A percentile compares a stretch with the other conserved stretches of the same genome.
These are phyloP conservation scores for Sphaeridia pumilis DNA, from an alignment of 2,888 invertebrate genomes.

Conservation along the genomic window DNA sequence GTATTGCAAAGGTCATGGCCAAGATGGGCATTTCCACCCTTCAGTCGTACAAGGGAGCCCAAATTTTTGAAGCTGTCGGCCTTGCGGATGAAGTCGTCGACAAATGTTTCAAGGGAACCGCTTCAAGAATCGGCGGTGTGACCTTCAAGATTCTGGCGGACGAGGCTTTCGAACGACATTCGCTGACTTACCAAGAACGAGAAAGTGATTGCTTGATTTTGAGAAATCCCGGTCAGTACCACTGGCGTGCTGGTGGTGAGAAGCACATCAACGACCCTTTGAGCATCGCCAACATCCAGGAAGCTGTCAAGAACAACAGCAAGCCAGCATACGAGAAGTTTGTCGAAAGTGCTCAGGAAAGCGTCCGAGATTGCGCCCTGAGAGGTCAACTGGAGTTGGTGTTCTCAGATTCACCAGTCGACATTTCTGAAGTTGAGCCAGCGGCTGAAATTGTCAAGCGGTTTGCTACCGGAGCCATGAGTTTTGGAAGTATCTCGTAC, in stretches of 20 bases:
- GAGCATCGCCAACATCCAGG: conserved; percentile 7
- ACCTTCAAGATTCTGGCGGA: background rate
- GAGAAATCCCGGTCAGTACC: conserved; percentile 4
- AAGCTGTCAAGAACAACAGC: conserved; percentile 1
- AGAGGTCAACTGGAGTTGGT: background rate
- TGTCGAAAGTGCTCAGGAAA: background rate
- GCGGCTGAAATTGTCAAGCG: conserved; percentile 9
- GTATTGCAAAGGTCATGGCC: conserved; percentile 9
- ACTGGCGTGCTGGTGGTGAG: conserved; percentile 7
- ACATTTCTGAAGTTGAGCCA: conserved; percentile 16
- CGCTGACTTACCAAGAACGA: background rate
- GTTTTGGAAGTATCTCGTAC: conserved; percentile 11
- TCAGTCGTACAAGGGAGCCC: conserved; percentile 9
- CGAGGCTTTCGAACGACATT: background rate
- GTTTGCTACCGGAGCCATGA: conserved; percentile 15
- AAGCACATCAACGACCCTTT: conserved; percentile 16
- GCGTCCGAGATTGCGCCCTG: background rate
- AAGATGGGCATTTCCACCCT: conserved; percentile 14
- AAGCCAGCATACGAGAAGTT: background rate
- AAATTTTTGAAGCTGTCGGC: conserved; percentile 12
- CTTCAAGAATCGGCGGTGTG: conserved; percentile 3
- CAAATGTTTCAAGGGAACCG: background rate
- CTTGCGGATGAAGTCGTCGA: conserved; percentile 10
- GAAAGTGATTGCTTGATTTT: background rate
- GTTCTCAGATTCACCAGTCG: background rate